Percentiles rank a stretch among this genome's conserved stretches.
Evolutionary conservation across 2,113 vertebrate genomes (phyloP).

Genomic region (Ochotona curzoniae): DNA sequence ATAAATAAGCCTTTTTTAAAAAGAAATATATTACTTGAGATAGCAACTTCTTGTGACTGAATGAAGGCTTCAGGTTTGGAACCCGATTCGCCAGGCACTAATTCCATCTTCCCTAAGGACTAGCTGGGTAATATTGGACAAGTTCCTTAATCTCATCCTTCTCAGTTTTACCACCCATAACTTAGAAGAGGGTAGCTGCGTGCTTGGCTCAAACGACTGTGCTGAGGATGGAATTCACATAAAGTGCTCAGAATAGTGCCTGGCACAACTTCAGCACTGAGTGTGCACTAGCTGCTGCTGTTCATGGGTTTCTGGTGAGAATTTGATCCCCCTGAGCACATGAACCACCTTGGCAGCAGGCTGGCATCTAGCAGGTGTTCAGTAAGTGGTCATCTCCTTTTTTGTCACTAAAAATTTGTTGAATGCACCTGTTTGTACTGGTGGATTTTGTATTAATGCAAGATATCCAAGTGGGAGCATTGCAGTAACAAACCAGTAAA

Average conservation of each 20-base stretch:
- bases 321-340: neutral
- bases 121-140: neutral
- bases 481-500: conserved; percentile 6
- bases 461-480: conserved; percentile 52
- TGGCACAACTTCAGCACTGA: neutral
- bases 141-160: neutral
- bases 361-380: neutral
- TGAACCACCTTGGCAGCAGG: neutral
- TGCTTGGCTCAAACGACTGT: neutral
- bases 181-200: neutral
- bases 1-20: neutral
- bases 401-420: conserved; percentile 9
- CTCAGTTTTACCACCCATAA: neutral
- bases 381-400: neutral
- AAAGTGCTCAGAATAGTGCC: neutral
- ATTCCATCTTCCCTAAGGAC: neutral
- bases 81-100: neutral
- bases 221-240: neutral
- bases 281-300: neutral
- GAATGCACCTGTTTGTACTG: conserved; percentile 17
- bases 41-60: neutral
- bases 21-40: neutral
- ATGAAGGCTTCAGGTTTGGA: neutral
- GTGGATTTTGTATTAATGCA: neutral
- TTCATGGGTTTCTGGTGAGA: neutral